Conservation (phyloP, 2,113 vertebrate species). For the Psittacula cyanocephala region DNA sequence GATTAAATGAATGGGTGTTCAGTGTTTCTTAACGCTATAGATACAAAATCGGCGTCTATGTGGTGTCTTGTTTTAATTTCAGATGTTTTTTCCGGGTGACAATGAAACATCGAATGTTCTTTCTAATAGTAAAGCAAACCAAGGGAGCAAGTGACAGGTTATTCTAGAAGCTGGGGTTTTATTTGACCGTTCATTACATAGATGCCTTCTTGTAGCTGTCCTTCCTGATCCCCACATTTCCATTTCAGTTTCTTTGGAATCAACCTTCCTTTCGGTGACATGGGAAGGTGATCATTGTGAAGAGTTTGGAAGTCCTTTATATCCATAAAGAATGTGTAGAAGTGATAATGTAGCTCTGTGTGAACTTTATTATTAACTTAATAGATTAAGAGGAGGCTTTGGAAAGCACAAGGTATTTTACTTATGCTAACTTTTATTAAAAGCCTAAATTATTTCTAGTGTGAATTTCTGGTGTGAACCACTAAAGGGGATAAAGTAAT, state of each 20-base stretch:
- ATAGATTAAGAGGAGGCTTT: not conserved
- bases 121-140: not conserved
- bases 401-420: not conserved
- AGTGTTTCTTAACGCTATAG: not conserved
- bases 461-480: not conserved
- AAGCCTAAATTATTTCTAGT: not conserved
- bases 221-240: not conserved
- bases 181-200: not conserved
- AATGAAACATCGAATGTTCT: not conserved
- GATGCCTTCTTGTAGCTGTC: not conserved
- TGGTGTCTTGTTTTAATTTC: not conserved
- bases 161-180: not conserved
- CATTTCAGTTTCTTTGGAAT: not conserved
- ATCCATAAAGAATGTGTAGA: not conserved
- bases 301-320: not conserved
- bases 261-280: not conserved
- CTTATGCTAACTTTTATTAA: not conserved
- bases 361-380: not conserved
- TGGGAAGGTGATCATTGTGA: not conserved
- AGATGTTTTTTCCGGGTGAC: not conserved
- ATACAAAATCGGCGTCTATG: not conserved
- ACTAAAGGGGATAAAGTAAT: not conserved
- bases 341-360: not conserved
- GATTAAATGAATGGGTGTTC: not conserved
- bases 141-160: not conserved